Conservation (phyloP, 2,797 vertebrate species). For the Esox masquinongy region DNA sequence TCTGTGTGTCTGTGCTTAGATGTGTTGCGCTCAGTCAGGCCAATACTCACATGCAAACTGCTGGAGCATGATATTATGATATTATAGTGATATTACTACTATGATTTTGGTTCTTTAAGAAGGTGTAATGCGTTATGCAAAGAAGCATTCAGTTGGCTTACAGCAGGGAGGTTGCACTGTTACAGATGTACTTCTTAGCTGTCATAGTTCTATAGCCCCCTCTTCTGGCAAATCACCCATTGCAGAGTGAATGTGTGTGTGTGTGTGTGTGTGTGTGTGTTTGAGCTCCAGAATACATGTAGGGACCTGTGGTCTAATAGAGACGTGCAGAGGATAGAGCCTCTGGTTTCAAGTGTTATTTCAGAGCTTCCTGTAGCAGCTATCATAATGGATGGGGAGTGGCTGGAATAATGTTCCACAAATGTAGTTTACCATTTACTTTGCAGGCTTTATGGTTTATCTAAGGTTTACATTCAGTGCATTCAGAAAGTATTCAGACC, state of each 20-base stretch:
- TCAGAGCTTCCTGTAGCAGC: constrained; percentile 58
- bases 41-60: background rate
- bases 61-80: background rate
- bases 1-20: too few relatives aligned
- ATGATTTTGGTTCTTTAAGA: background rate
- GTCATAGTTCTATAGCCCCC: background rate
- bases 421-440: background rate
- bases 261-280: background rate
- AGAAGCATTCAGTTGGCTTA: background rate
- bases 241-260: background rate
- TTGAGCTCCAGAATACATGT: background rate
- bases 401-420: background rate
- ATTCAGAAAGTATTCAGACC: too few relatives aligned
- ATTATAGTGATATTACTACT: too few relatives aligned
- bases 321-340: background rate
- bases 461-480: background rate
- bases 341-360: constrained; percentile 3
- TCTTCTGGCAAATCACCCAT: background rate
- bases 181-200: background rate
- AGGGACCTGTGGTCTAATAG: background rate
- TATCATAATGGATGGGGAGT: background rate
- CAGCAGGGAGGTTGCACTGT: background rate
- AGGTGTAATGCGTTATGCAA: background rate
- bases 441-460: background rate
- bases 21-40: background rate